Percentiles rank a stretch among this genome's conserved stretches.
Conservation (phyloP, 2,113 vertebrate genomes). For the Syrrhaptes paradoxus region DNA sequence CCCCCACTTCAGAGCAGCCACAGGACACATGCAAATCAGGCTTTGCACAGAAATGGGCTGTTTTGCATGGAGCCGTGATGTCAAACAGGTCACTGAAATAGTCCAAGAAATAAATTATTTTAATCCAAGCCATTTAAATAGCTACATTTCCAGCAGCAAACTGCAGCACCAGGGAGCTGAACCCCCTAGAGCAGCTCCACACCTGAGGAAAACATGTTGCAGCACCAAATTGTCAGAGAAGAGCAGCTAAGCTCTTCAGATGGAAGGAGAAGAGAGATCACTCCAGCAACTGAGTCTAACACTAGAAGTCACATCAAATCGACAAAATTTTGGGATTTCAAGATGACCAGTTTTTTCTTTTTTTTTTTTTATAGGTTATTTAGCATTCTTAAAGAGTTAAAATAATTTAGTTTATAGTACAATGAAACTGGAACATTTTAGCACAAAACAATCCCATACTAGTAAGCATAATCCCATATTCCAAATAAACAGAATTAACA, state of each 20-base stretch:
- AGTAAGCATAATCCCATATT: neutral
- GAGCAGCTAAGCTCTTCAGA: neutral
- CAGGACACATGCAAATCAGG: neutral
- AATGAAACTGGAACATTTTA: neutral
- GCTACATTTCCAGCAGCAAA: neutral
- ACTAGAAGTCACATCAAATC: neutral
- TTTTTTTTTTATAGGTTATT: neutral
- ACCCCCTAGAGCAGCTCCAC: neutral
- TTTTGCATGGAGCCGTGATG: rapidly evolving
- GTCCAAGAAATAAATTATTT: neutral
- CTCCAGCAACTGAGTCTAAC: neutral
- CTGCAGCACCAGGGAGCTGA: neutral
- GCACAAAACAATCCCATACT: neutral
- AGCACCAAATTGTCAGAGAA: neutral
- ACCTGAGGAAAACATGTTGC: neutral
- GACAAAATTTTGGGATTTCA: neutral
- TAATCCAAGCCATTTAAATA: neutral
- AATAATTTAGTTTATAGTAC: neutral
- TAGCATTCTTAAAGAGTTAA: neutral
- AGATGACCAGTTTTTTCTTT: neutral
- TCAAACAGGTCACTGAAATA: neutral
- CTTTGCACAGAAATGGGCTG: neutral
- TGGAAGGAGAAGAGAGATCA: neutral
- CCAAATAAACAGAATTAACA: neutral
- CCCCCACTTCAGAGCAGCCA: neutral